Percentiles rank a stretch among this genome's conserved stretches.
phyloP scores from a whole-genome alignment of 2,888 invertebrate genomes.

The Drosophila neutralis region DNA sequence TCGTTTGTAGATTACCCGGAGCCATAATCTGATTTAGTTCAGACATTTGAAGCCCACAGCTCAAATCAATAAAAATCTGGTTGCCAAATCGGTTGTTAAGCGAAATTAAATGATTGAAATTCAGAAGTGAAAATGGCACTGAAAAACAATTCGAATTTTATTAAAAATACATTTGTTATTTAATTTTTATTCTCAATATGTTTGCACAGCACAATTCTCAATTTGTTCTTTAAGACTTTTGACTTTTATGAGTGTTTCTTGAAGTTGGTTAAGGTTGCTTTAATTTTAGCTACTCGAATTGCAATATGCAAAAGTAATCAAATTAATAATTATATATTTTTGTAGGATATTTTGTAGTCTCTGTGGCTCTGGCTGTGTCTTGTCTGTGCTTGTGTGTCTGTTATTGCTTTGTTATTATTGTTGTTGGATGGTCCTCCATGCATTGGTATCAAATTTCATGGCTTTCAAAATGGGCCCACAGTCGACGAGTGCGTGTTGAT shows the following conservation, averaged over 20 bases:
- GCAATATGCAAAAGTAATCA: background rate
- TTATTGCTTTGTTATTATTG: constrained; percentile 19
- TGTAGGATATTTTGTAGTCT: constrained; percentile 19
- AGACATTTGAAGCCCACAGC: background rate
- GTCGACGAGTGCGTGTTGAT: constrained; percentile 72
- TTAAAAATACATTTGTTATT: background rate
- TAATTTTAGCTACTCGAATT: background rate
- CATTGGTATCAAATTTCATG: constrained; percentile 77
- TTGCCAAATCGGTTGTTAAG: background rate
- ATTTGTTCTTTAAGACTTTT: background rate
- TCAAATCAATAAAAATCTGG: background rate
- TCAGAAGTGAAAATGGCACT: background rate
- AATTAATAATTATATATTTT: background rate
- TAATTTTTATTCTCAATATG: background rate
- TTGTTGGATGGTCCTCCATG: constrained; percentile 60
- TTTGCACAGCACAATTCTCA: background rate
- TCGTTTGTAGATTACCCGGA: background rate
- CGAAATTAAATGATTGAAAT: background rate
- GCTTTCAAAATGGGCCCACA: constrained; percentile 64
- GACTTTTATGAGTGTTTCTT: background rate
- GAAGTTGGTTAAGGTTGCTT: background rate
- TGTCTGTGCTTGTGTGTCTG: constrained; percentile 11
- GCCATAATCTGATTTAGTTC: background rate
- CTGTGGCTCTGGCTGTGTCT: no score
- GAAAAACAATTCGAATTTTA: background rate